phyloP scores from a whole-genome alignment of 2,113 vertebrate species.

The Anolis sagrei region DNA sequence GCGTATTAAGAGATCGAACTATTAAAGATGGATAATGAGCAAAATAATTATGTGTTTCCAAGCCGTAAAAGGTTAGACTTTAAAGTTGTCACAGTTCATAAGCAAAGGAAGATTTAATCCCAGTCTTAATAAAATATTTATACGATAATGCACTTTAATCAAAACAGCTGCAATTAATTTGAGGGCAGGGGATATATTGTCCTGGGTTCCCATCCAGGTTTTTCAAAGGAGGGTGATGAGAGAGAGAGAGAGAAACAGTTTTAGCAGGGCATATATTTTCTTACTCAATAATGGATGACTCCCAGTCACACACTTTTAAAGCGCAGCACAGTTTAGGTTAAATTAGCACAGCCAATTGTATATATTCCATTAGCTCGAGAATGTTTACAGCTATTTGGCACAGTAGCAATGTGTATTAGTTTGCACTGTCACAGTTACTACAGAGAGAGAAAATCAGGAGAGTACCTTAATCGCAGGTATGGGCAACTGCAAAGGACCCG shows the following conservation, averaged over 20 bases:
- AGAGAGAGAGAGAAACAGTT: background rate
- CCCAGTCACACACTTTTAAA: slow-evolving; percentile 14
- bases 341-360: background rate
- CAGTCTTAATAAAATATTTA: slow-evolving; percentile 76
- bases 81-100: slow-evolving; percentile 73
- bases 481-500: too few species aligned
- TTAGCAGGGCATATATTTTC: slow-evolving; percentile 42
- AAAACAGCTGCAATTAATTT: slow-evolving; percentile 74
- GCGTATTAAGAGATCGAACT: slow-evolving; percentile 70
- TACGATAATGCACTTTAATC: slow-evolving; percentile 75
- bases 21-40: slow-evolving; percentile 69
- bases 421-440: too few species aligned
- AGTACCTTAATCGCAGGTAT: too few species aligned
- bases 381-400: background rate
- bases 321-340: slow-evolving; percentile 15
- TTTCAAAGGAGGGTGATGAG: background rate
- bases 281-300: slow-evolving; percentile 28
- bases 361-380: background rate
- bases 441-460: too few species aligned
- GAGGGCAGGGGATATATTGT: slow-evolving; percentile 45
- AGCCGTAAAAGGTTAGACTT: slow-evolving; percentile 71
- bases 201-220: slow-evolving; percentile 43
- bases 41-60: slow-evolving; percentile 74
- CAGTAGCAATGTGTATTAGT: background rate
- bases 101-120: slow-evolving; percentile 72